Conservation (phyloP, 2,888 invertebrate genomes). For the Eugnorisma glareosa region DNA sequence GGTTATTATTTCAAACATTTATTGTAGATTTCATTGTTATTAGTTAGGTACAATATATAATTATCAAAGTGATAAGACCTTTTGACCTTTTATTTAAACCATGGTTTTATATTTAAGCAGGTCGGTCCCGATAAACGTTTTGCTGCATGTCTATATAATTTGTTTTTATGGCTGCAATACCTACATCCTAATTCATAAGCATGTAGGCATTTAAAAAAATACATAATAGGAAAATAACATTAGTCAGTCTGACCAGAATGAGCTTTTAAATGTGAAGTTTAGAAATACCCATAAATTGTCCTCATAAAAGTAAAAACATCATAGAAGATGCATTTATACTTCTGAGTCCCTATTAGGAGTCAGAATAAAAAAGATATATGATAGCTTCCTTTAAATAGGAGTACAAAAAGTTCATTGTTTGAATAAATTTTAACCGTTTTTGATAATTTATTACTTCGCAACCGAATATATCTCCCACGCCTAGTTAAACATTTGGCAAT, state of each 20-base stretch:
- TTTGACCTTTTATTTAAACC: background rate
- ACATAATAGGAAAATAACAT: background rate
- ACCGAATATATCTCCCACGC: constrained; percentile 62
- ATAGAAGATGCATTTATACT: constrained; percentile 28
- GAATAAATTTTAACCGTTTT: constrained; percentile 57
- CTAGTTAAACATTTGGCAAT: constrained; percentile 57
- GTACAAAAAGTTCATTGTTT: constrained; percentile 42
- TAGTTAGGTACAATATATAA: too few relatives aligned
- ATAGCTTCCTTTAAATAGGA: constrained; percentile 36
- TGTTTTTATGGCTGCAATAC: background rate
- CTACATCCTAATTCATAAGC: background rate
- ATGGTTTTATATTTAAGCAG: background rate
- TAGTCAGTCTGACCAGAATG: background rate
- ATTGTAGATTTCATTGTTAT: too few relatives aligned
- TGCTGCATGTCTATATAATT: background rate
- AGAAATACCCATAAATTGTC: constrained; percentile 20
- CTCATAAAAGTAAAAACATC: constrained; percentile 6
- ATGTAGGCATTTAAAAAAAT: background rate
- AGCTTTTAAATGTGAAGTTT: constrained; percentile 12
- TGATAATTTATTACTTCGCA: constrained; percentile 62
- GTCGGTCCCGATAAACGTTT: background rate
- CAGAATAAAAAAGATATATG: constrained; percentile 39
- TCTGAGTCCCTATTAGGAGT: constrained; percentile 24
- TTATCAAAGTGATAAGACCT: background rate
- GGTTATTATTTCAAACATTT: background rate